Evolutionary conservation across 2,797 vertebrate species (phyloP).

Genomic region (Eidolon dupreanum): DNA sequence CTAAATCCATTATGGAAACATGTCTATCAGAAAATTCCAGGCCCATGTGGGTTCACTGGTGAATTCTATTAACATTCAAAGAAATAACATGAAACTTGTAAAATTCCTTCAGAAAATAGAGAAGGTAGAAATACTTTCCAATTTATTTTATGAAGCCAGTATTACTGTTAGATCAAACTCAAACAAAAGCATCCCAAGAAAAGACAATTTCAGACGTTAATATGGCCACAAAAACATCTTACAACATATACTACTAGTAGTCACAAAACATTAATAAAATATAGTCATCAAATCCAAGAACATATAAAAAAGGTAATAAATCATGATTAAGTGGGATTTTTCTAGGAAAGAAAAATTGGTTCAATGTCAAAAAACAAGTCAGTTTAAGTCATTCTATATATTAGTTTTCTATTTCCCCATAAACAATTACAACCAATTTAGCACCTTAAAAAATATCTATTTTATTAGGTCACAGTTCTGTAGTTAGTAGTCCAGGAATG

Average conservation of each 20-base stretch:
- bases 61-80: neutral
- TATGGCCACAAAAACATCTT: neutral
- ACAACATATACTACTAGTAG: neutral
- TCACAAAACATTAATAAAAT: slow-evolving; percentile 20
- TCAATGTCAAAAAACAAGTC: slow-evolving; percentile 21
- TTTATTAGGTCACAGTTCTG: neutral
- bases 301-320: slow-evolving; percentile 36
- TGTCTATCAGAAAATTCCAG: neutral
- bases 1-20: neutral
- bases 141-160: neutral
- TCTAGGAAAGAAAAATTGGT: slow-evolving; percentile 40
- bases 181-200: neutral
- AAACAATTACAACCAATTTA: neutral
- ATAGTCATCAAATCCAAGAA: slow-evolving; percentile 4
- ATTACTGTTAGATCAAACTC: neutral
- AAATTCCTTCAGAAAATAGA: neutral
- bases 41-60: neutral
- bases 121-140: neutral
- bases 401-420: neutral
- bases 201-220: neutral
- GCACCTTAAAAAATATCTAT: neutral
- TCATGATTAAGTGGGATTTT: neutral
- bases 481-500: neutral
- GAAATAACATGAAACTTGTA: neutral
- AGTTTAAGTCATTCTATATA: neutral